phyloP scores from a whole-genome alignment of 2,113 vertebrate species.

The Steatornis caripensis region DNA sequence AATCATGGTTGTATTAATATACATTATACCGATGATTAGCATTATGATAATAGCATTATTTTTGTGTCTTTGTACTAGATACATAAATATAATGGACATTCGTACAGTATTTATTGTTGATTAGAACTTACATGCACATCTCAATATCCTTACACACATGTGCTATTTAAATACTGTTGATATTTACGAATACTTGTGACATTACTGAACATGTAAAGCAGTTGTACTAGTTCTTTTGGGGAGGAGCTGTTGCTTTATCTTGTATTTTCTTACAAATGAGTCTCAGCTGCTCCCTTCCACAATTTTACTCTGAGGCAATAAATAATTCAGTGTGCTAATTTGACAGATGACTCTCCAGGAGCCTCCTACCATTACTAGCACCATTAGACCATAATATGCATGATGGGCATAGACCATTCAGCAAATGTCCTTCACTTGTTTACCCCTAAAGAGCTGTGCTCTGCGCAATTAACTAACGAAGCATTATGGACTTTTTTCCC shows the following conservation, averaged over 20 bases:
- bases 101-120: background rate
- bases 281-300: constrained; percentile 80
- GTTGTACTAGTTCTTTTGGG: background rate
- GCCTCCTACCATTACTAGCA: constrained; percentile 79
- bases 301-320: constrained; percentile 80
- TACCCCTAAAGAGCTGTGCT: constrained; percentile 81
- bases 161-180: background rate
- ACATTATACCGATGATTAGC: background rate
- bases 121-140: background rate
- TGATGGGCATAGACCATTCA: constrained; percentile 79
- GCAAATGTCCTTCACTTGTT: constrained; percentile 83
- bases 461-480: constrained; percentile 85
- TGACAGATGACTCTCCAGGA: constrained; percentile 85
- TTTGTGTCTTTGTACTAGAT: background rate
- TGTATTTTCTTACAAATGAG: constrained; percentile 66
- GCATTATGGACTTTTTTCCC: constrained; percentile 70
- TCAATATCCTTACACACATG: background rate
- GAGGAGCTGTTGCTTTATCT: background rate
- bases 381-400: constrained; percentile 82
- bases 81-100: background rate
- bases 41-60: background rate
- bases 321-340: constrained; percentile 88
- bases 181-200: background rate
- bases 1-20: background rate
- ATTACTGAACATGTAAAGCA: background rate